Base-by-base conservation (phyloP, 1,140 invertebrate species). In the Panagrolaimus sp. region DNA sequence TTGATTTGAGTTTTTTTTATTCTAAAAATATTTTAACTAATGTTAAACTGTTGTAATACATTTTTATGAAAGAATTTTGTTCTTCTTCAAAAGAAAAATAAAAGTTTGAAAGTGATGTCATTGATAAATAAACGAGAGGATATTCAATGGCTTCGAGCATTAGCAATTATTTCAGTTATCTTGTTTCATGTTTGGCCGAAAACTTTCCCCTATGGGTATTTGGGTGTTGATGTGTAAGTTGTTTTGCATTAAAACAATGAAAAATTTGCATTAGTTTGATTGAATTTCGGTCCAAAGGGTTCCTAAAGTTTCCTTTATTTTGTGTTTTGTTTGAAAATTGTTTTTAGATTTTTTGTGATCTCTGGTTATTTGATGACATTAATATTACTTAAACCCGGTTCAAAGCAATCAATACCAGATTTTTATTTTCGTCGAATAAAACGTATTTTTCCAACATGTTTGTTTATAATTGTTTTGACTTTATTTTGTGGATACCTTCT, bases 141-240 rank as follows among this genome's bases (percentile, higher is more conserved):
- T 28, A 58, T 58, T 14, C 52, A 58, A 8, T 26, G 21, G 21
- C n/a, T 58, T 1, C 15, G 52, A 58, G 52, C 52, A 12, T 58
- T 26, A 12, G 21, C 52, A 26, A 28, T 58, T 1, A 12, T 58
- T 12, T 12, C 52, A 1, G 52, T 58, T 58, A 26, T 58, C 10
- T 26, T 58, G 5, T 58, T 58, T 58, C 52, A 58, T 58, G 10
- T 58, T 4, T 28, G 15, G 1, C 52, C 52, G 17, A 58, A 58
- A 58, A 12, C 21, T 21, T 21, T 58, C 5, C 52, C 52, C 3
- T 26, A 58, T 58, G 52, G 52, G 8, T 58, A 26, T 17, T n/a
- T 58, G 14, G 52, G 21, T 21, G 52, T 58, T 58, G 52, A 58
- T 28, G 28, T 58, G 52, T 58, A 17, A 58, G 52, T 58, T 58